Evolutionary conservation across 2,113 vertebrate species (phyloP).

Genomic region (Seriola rivoliana): DNA sequence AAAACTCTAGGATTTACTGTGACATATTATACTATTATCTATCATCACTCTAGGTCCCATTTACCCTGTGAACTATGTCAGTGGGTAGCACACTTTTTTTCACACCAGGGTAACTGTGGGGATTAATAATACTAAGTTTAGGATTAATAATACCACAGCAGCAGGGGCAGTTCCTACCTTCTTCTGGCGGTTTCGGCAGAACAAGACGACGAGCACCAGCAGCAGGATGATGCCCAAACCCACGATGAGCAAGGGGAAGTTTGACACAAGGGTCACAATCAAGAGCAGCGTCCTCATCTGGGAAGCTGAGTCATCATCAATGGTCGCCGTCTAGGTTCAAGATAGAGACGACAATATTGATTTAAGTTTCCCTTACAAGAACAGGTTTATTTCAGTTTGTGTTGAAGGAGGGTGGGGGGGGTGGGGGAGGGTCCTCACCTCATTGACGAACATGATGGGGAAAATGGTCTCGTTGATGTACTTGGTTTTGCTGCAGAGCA

Average conservation of each 20-base stretch:
- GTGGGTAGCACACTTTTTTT: conserved; percentile 24
- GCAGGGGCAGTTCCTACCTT: conserved; percentile 72
- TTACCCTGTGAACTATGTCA: conserved; percentile 50
- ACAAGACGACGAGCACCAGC: conserved; percentile 80
- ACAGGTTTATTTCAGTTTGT: background rate
- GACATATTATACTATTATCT: conserved; percentile 8
- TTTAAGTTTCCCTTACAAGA: background rate
- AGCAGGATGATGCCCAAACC: conserved; percentile 84
- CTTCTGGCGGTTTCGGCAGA: conserved; percentile 85
- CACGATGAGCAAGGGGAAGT: conserved; percentile 86
- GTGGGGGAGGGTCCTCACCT: conserved; percentile 74
- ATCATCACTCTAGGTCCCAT: conserved; percentile 9
- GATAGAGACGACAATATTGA: conserved; percentile 9
- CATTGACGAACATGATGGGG: conserved; percentile 88
- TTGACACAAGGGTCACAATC: conserved; percentile 82
- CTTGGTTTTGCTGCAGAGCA: conserved; percentile 76
- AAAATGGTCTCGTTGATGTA: conserved; percentile 84
- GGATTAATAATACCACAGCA: background rate
- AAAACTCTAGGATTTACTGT: conserved; percentile 1
- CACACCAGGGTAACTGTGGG: conserved; percentile 15
- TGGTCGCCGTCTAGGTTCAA: conserved; percentile 79
- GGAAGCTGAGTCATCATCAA: conserved; percentile 81
- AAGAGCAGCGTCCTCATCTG: conserved; percentile 85
- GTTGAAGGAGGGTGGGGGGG: background rate
- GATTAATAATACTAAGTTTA: conserved; percentile 39